Percentiles rank a stretch among this genome's conserved stretches.
phyloP scores from a whole-genome alignment of 1,140 invertebrate species.

The Zaprionus inermis region DNA sequence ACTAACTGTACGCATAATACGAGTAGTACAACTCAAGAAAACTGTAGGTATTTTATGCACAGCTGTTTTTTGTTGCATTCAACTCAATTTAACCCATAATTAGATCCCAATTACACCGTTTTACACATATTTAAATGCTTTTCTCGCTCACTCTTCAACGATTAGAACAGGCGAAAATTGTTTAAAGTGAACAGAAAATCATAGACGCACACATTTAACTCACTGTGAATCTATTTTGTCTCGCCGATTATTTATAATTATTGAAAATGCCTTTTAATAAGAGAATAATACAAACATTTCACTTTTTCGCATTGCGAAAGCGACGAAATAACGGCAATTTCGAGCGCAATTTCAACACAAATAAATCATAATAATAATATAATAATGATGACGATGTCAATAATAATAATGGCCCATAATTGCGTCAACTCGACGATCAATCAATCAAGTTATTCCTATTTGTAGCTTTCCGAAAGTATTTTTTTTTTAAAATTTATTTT shows the following conservation, averaged over 20 bases:
- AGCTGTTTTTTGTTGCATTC: background rate
- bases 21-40: background rate
- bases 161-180: slow-evolving; percentile 16
- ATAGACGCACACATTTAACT: background rate
- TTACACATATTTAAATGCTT: background rate
- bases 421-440: slow-evolving; percentile 66
- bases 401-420: slow-evolving; percentile 70
- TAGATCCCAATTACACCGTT: background rate
- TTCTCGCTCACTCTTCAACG: slow-evolving; percentile 28
- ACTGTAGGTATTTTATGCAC: background rate
- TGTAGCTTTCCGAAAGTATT: slow-evolving; percentile 41
- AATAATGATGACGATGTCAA: slow-evolving; percentile 45
- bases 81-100: background rate
- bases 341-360: slow-evolving; percentile 18
- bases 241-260: slow-evolving; percentile 53
- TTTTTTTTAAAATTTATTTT: slow-evolving; percentile 30
- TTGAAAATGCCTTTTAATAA: slow-evolving; percentile 68
- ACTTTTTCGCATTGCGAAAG: slow-evolving; percentile 71
- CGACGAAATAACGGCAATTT: slow-evolving; percentile 57
- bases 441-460: slow-evolving; percentile 48
- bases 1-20: background rate
- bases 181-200: background rate
- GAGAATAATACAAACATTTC: slow-evolving; percentile 64
- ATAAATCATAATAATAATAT: slow-evolving; percentile 42
- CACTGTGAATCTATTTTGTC: slow-evolving; percentile 3